These are phyloP conservation scores for Allobates femoralis DNA, from an alignment of 2,797 vertebrate species.

Conservation along the genomic window DNA sequence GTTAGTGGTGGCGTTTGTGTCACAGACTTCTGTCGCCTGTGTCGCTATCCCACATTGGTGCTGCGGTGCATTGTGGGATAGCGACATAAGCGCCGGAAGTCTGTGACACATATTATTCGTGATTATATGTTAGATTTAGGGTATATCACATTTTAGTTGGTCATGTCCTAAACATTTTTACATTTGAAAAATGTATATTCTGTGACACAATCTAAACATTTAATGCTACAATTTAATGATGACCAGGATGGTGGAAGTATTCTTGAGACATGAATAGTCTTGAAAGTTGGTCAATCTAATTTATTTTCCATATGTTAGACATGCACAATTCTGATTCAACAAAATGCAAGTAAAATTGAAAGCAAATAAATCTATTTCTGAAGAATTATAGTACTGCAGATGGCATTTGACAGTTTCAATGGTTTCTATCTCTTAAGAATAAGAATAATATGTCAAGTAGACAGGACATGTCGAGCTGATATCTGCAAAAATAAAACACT, in stretches of 20 bases:
- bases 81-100: no score
- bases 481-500: conserved; percentile 30
- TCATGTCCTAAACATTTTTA: background rate
- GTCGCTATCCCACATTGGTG: no score
- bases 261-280: background rate
- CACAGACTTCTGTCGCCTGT: no score
- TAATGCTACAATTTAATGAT: background rate
- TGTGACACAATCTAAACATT: background rate
- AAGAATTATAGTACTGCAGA: conserved; percentile 53
- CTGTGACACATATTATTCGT: no score
- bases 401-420: conserved; percentile 57
- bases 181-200: background rate
- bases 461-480: conserved; percentile 27
- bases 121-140: no score
- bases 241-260: background rate
- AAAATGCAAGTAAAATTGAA: conserved; percentile 47
- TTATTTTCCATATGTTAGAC: conserved; percentile 43
- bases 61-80: no score
- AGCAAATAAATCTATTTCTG: conserved; percentile 45
- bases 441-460: conserved; percentile 53
- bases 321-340: conserved; percentile 18
- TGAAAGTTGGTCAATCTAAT: conserved; percentile 35
- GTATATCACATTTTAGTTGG: no score
- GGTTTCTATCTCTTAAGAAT: conserved; percentile 52
- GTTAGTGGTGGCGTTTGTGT: no score